These are phyloP conservation scores for Petrocephalus schoutedeni DNA, from an alignment of 2,797 vertebrate genomes.

Conservation along the genomic window DNA sequence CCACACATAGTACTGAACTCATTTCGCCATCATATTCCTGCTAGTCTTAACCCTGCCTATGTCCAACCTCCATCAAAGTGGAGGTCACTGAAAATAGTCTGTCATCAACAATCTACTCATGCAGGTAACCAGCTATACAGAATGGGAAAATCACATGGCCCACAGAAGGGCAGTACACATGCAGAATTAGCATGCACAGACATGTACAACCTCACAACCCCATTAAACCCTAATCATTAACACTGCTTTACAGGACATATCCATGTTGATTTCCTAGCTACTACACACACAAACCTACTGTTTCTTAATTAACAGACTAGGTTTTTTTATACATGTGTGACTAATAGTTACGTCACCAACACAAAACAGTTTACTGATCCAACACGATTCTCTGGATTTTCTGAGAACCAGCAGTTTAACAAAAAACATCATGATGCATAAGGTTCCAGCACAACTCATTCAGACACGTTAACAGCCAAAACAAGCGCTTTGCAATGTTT, in stretches of 20 bases:
- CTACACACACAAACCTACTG: background rate
- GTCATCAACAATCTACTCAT: background rate
- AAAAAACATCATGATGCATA: background rate
- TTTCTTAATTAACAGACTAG: background rate
- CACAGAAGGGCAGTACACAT: background rate
- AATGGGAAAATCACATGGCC: background rate
- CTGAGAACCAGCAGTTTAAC: background rate
- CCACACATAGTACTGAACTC: background rate
- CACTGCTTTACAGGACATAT: background rate
- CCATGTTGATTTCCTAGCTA: background rate
- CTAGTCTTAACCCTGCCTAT: background rate
- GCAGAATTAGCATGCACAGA: background rate
- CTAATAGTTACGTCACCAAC: conserved; percentile 1
- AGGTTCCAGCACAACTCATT: background rate
- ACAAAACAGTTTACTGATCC: background rate
- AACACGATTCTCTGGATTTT: background rate
- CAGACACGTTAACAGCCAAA: background rate
- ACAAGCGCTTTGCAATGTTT: background rate
- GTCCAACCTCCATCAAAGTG: background rate
- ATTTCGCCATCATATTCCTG: background rate
- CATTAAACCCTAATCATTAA: background rate
- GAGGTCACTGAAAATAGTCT: background rate
- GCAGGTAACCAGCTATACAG: background rate
- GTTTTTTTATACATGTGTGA: background rate
- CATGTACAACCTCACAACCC: background rate